Evolutionary conservation across 2,888 invertebrate genomes (phyloP), one percentile per base, ranked within the genome.

Genomic region (Tetragonisca angustula): DNA sequence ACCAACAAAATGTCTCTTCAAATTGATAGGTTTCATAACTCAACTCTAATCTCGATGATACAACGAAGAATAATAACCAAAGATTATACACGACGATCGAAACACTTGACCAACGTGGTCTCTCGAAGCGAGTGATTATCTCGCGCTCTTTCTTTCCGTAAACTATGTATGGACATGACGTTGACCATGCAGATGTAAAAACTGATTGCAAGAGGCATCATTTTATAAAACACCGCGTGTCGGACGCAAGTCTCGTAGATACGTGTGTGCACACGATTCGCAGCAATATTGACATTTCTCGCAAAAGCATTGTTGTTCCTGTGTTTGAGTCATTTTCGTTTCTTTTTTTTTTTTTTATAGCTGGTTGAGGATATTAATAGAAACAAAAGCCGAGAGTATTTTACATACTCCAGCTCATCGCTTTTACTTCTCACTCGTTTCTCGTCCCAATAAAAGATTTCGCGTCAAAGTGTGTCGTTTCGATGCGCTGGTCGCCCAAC

Each of bases 1-100:
- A 19, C 52, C 43, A 67, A 56, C 65, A 27, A 71, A 79, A 49
- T 32, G 71, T 71, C 61, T 24, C 13, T 27, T 65, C 15, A 67
- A 56, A 83, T 74, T 70, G 62, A 83, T 83, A 59, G 64, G 65
- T 59, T 79, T 64, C 65, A 72, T 84, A 78, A 77, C n/a, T 84
- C 70, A 56, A n/a, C 19, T 19, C 27, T 80, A 75, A 76, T 80
- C 73, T 61, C 27, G 69, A 71, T 65, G 64, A 82, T 71, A 59
- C 79, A 59, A 70, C 27, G 52, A 73, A 19, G 70, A 59, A 67
- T 77, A 77, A 54, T 68, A 77, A 21, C 27, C 24, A 62, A n/a
- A 69, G 68, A 79, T 79, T 68, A 52, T 27, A 52, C 36, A n/a
- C 50, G 17, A 36, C 52, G 52, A 68, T 62, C n/a, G 68, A 79